These are phyloP conservation scores for Olivierus martensii DNA, from an alignment of 1,140 invertebrate genomes.

Conservation along the genomic window DNA sequence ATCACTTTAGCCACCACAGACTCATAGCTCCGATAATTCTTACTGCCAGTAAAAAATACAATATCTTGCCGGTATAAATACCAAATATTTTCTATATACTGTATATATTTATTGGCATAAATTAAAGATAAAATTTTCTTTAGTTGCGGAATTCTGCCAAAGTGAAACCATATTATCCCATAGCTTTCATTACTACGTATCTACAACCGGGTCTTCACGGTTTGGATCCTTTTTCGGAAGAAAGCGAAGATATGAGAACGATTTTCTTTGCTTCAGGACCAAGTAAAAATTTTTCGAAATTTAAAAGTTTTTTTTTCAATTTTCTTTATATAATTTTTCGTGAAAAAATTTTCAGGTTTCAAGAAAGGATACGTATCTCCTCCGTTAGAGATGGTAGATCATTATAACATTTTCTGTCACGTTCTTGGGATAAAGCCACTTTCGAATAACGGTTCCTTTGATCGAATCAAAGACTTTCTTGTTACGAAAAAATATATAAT, in stretches of 20 bases:
- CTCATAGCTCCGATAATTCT: constrained; percentile 42
- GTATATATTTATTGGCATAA: no score
- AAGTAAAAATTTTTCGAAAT: constrained; percentile 13
- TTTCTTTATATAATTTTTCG: no score
- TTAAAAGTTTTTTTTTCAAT: no score
- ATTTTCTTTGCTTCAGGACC: constrained; percentile 32
- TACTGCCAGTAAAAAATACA: constrained; percentile 40
- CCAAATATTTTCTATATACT: no score
- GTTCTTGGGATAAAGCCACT: constrained; percentile 16
- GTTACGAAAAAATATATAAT: no score
- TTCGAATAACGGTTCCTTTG: constrained; percentile 17
- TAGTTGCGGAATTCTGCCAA: constrained; percentile 5
- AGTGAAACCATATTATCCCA: constrained; percentile 3
- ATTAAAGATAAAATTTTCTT: no score
- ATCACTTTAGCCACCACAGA: constrained; percentile 43
- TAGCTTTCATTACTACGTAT: background rate
- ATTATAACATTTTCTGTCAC: constrained; percentile 19
- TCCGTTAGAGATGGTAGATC: constrained; percentile 18
- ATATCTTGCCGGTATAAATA: constrained; percentile 13
- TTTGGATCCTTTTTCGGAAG: constrained; percentile 21
- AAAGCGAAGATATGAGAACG: constrained; percentile 27
- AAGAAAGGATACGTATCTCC: no score
- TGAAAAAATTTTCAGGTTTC: no score
- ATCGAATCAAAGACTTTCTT: background rate
- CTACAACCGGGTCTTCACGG: constrained; percentile 26